Evolutionary conservation across 2,888 invertebrate species (phyloP).

Genomic region (Lysandra coridon): DNA sequence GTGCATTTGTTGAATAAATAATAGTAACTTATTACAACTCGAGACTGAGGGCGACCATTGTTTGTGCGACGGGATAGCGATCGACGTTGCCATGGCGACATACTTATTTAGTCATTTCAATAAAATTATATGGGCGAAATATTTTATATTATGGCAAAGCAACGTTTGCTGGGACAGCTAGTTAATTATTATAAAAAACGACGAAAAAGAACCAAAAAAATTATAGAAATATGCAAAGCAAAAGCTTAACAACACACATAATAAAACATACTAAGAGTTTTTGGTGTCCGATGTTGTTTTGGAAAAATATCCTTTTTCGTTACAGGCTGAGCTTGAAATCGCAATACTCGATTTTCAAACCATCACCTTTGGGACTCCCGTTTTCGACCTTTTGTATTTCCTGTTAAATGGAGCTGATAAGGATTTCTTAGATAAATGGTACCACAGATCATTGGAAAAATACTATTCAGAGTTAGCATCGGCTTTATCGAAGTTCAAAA

Average conservation of each 20-base stretch:
- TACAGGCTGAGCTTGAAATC: constrained; percentile 8
- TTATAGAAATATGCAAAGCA: no score
- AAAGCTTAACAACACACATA: no score
- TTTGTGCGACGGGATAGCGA: no score
- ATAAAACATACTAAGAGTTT: background rate
- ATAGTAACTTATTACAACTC: no score
- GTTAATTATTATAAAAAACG: background rate
- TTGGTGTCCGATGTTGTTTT: background rate
- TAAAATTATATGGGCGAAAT: no score
- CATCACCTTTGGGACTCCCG: constrained; percentile 3
- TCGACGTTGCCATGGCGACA: no score
- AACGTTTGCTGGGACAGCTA: no score
- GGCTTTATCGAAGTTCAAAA: constrained; percentile 47
- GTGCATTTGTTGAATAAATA: no score
- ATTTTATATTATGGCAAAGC: no score
- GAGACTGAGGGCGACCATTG: no score
- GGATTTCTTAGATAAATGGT: constrained; percentile 15
- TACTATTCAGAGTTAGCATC: constrained; percentile 29
- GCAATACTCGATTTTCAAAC: constrained; percentile 30
- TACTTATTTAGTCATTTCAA: no score
- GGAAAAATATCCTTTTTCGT: background rate
- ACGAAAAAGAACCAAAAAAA: no score
- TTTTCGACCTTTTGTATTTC: constrained; percentile 29
- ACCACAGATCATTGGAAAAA: background rate
- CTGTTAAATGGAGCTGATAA: constrained; percentile 27